These are phyloP conservation scores for Calyptomena viridis DNA, from an alignment of 2,113 vertebrate genomes.

Conservation along the genomic window DNA sequence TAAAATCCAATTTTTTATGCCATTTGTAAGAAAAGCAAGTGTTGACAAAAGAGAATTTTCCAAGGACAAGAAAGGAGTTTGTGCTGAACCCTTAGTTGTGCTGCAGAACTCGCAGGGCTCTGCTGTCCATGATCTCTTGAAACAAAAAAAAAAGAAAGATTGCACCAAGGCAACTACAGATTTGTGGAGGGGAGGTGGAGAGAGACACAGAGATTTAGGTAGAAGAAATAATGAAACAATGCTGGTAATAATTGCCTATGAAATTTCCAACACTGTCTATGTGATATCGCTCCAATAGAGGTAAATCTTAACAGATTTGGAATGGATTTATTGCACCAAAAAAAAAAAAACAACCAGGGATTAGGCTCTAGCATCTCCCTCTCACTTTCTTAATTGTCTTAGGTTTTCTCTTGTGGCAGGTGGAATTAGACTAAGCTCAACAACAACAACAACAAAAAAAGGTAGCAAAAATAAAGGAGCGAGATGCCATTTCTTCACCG, in stretches of 20 bases:
- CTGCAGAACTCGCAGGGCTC: not conserved
- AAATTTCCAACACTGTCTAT: not conserved
- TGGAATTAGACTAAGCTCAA: not conserved
- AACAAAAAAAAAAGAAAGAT: not conserved
- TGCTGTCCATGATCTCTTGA: not conserved
- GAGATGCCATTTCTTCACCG: not conserved
- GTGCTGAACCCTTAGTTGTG: not conserved
- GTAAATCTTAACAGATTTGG: not conserved
- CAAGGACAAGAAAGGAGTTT: not conserved
- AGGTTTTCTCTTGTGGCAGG: not conserved
- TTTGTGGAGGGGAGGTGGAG: not conserved
- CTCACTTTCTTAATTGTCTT: not conserved
- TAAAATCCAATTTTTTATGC: not conserved
- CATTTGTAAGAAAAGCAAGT: not conserved
- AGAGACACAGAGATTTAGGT: not conserved
- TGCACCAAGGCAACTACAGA: not conserved
- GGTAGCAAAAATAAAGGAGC: not conserved
- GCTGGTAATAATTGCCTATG: not conserved
- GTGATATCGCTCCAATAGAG: rapidly evolving
- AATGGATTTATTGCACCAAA: not conserved
- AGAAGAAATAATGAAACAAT: not conserved
- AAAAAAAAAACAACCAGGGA: not conserved
- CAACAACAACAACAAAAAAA: not conserved
- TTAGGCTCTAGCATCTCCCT: not conserved
- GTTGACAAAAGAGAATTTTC: not conserved